Base-by-base conservation (phyloP, 2,113 vertebrate species). In the Coptodon bakossiorum region DNA sequence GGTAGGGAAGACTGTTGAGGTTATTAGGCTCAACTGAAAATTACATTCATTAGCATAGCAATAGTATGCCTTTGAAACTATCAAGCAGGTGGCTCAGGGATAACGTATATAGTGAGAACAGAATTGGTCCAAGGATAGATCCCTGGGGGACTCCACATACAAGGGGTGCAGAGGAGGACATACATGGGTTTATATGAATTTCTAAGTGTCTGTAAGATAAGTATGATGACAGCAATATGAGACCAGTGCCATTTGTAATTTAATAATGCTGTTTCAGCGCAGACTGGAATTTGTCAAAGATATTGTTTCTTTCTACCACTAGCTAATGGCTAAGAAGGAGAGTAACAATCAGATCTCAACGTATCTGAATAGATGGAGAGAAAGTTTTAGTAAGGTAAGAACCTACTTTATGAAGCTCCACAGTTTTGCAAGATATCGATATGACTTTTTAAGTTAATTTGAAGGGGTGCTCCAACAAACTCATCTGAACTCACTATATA, bases 101-200 rank as follows among this genome's bases (percentile, higher is more conserved):
- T 66, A 66, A 36, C 61, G 22, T 22, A 22, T 22, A 40, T 68
- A 68, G 0, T 40, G 11, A 14, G 7, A 68, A 68, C 36, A 68
- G 36, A 68, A 40, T 5, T 68, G 63, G 63, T 68, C 63, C 3
- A 40, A 22, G 6, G 19, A 68, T 8, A 40, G 63, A 68, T 68
- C 63, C 63, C 19, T 40, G 63, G 63, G 4, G 34, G 6, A 68
- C 63, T 40, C 19, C 34, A 5, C 34, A 40, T 68, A 40, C 0
- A 68, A 22, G 34, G 1, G 63, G 3, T 38, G 11, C 63, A 66
- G 19, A 68, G n/a, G 11, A 68, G 36, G 34, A 68, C 63, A 68
- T 68, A 22, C 11, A 68, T 22, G 19, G 63, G 3, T 40, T 22
- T 7, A 6, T 40, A 0, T 40, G n/a, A 40, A 4, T 24, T 68